Evolutionary conservation across 2,797 vertebrate species (phyloP), one percentile per base, ranked within the genome.

Genomic region (Neomorphus geoffroyi): DNA sequence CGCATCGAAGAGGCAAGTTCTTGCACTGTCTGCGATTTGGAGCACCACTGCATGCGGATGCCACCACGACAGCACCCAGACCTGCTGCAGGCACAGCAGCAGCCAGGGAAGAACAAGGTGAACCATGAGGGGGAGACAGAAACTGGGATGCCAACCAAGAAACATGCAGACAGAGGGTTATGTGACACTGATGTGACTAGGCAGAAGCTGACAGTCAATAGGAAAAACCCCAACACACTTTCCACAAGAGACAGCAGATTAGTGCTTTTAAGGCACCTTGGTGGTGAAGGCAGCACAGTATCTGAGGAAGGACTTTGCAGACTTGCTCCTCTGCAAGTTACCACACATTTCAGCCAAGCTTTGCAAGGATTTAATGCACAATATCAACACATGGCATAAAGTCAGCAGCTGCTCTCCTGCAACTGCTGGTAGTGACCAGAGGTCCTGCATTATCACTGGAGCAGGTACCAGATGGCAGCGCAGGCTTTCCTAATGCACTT

Each of bases 331-430:
- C 45, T 16, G 33, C 7, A 33, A 48, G 15, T 1, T 6, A 3
- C 56, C 39, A 18, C 27, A 4, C 1, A 0, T 7, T 30, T 70
- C 41, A 37, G 43, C 9, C 3, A 3, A 48, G 22, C 18, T 18
- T 57, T 48, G 30, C 3, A 10, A 51, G 18, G 32, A 45, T 27
- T 58, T 81, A 57, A 58, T 1, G n/a, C 1, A 0, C 8, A 32
- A 27, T 4, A 14, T 48, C 57, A 53, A 65, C 15, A 12, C 0
- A 0, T 0, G 8, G 33, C 32, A 66, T 33, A n/a, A 51, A 64
- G 50, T 32, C 75, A 66, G 33, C 9, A 3, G 30, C 61, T 48
- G 28, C 57, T 60, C 35, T 86, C 48, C 45, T 24, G 5, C 37
- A 43, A 5, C 7, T n/a, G 33, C 9, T 58, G 26, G 28, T 10